Percentiles rank a stretch among this genome's conserved stretches.
Evolutionary conservation across 2,888 invertebrate species (phyloP).

Genomic region (Tillus elongatus): DNA sequence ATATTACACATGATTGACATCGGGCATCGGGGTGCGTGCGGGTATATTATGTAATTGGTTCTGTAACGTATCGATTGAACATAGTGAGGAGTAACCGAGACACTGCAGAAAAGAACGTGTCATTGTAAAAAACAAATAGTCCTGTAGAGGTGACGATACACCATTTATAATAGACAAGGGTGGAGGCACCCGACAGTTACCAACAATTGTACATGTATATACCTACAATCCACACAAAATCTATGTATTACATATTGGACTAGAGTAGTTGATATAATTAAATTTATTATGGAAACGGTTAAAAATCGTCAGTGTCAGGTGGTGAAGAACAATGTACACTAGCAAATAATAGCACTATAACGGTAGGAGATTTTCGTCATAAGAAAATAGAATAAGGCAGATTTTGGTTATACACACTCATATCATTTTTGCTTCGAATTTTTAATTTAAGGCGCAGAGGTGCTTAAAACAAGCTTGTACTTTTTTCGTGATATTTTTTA

Average conservation of each 20-base stretch:
- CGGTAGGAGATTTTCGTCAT: constrained; percentile 48
- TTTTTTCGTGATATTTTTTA: constrained; percentile 56
- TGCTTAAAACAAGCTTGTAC: constrained; percentile 66
- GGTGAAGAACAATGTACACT: constrained; percentile 44
- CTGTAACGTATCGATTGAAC: too few species aligned
- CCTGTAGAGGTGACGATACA: too few species aligned
- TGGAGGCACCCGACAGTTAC: constrained; percentile 42
- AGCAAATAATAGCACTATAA: constrained; percentile 45
- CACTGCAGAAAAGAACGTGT: too few species aligned
- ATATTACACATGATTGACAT: too few species aligned
- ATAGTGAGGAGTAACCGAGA: too few species aligned
- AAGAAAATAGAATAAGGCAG: constrained; percentile 62
- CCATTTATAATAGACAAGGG: too few species aligned
- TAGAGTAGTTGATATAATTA: constrained; percentile 43
- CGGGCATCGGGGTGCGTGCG: too few species aligned
- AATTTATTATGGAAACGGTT: constrained; percentile 42
- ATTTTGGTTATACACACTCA: constrained; percentile 56
- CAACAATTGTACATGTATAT: constrained; percentile 50
- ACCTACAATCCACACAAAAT: constrained; percentile 50
- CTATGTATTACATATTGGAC: constrained; percentile 46
- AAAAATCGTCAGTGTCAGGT: constrained; percentile 44
- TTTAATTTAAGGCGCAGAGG: constrained; percentile 65
- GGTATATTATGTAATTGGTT: too few species aligned
- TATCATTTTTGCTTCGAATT: constrained; percentile 46
- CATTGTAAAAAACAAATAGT: too few species aligned